Percentiles rank a stretch among this genome's conserved stretches.
phyloP scores from a whole-genome alignment of 2,888 invertebrate species.

The Dysmachus trigonus region DNA sequence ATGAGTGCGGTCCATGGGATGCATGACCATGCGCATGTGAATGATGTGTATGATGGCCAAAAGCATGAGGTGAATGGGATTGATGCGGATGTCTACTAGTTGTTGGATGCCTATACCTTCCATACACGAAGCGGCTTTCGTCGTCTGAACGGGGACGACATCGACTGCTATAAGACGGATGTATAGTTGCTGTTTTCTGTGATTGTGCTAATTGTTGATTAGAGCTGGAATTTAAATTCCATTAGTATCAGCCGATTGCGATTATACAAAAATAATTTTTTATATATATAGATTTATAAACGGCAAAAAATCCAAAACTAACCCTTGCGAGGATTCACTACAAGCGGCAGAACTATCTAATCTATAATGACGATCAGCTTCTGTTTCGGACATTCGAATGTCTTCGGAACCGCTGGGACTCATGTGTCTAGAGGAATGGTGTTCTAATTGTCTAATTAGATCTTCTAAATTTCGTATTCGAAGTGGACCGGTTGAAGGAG shows the following conservation, averaged over 20 bases:
- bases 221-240: slow-evolving; percentile 57
- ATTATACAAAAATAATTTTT: neutral
- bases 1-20: slow-evolving; percentile 65
- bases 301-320: slow-evolving; percentile 58
- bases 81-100: slow-evolving; percentile 66
- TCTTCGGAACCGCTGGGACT: slow-evolving; percentile 92
- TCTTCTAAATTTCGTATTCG: slow-evolving; percentile 92
- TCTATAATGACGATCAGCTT: slow-evolving; percentile 87
- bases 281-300: neutral
- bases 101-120: slow-evolving; percentile 69
- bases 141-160: slow-evolving; percentile 73
- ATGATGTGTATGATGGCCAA: slow-evolving; percentile 66
- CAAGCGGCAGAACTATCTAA: slow-evolving; percentile 78
- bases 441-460: slow-evolving; percentile 86
- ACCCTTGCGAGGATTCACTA: slow-evolving; percentile 80
- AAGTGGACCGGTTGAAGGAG: slow-evolving; percentile 82
- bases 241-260: neutral
- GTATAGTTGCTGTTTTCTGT: slow-evolving; percentile 66
- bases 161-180: slow-evolving; percentile 68
- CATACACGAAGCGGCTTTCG: slow-evolving; percentile 80
- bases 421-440: slow-evolving; percentile 86
- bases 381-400: slow-evolving; percentile 83
- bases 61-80: slow-evolving; percentile 67
- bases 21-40: slow-evolving; percentile 65
- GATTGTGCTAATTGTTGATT: slow-evolving; percentile 66